phyloP scores from a whole-genome alignment of 2,113 vertebrate species.

The Nipponia nippon region DNA sequence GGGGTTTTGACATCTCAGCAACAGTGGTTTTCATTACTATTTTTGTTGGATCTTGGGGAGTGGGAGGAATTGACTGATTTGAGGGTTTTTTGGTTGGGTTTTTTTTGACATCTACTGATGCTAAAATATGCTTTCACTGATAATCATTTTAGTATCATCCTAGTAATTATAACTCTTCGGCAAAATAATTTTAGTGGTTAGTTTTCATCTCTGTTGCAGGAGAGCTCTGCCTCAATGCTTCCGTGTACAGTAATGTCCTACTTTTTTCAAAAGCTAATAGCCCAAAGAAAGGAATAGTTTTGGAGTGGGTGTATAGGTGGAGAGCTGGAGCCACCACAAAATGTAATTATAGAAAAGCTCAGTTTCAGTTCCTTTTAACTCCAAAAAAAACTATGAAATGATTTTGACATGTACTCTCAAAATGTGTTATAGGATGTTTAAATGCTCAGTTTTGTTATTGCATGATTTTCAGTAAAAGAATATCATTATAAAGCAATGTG shows the following conservation, averaged over 20 bases:
- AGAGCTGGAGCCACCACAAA: neutral
- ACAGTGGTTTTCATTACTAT: neutral
- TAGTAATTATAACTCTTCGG: neutral
- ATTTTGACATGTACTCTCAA: neutral
- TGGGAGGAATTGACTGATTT: neutral
- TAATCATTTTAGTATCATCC: neutral
- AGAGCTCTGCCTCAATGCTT: neutral
- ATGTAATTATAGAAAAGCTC: neutral
- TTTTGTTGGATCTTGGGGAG: neutral
- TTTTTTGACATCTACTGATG: neutral
- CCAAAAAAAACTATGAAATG: neutral
- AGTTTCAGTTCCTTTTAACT: neutral
- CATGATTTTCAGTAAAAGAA: neutral
- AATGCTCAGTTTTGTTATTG: neutral
- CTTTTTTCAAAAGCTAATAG: neutral
- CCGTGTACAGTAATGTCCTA: neutral
- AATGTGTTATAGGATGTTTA: neutral
- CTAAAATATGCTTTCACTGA: neutral
- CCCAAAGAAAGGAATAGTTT: neutral
- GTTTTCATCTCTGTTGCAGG: neutral
- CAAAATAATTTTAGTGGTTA: neutral
- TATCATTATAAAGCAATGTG: neutral
- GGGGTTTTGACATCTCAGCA: neutral
- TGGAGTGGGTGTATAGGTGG: neutral
- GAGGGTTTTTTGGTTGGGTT: accelerated